phyloP scores from a whole-genome alignment of 2,888 invertebrate genomes.

The Nephrotoma flavescens region DNA sequence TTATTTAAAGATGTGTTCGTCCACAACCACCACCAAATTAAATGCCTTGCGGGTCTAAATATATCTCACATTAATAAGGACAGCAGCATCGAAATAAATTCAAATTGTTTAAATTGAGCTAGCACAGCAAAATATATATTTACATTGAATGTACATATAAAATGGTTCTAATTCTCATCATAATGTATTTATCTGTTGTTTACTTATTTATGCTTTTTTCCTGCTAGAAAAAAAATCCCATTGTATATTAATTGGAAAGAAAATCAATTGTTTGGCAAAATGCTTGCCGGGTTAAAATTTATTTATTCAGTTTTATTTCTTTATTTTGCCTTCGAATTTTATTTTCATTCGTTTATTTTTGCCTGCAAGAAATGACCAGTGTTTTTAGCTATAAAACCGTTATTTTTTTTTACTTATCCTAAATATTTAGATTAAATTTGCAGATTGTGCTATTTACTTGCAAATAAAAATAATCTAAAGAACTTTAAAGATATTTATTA shows the following conservation, averaged over 20 bases:
- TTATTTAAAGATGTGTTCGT: too few relatives aligned
- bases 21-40: too few relatives aligned
- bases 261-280: neutral
- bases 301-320: neutral
- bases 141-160: neutral
- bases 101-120: too few relatives aligned
- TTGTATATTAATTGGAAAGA: neutral
- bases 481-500: too few relatives aligned
- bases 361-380: neutral
- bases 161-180: neutral
- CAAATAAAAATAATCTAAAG: neutral
- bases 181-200: neutral
- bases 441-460: neutral
- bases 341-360: neutral
- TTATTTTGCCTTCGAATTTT: neutral
- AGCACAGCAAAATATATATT: neutral
- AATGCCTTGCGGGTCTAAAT: too few relatives aligned
- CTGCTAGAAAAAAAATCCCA: neutral
- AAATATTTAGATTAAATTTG: neutral
- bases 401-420: neutral
- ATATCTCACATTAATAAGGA: too few relatives aligned
- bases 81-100: too few relatives aligned
- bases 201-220: neutral
- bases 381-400: neutral
- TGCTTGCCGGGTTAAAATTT: neutral